Evolutionary conservation across 2,888 invertebrate species (phyloP), one percentile per base, ranked within the genome.

Genomic region (Protonemura montana): DNA sequence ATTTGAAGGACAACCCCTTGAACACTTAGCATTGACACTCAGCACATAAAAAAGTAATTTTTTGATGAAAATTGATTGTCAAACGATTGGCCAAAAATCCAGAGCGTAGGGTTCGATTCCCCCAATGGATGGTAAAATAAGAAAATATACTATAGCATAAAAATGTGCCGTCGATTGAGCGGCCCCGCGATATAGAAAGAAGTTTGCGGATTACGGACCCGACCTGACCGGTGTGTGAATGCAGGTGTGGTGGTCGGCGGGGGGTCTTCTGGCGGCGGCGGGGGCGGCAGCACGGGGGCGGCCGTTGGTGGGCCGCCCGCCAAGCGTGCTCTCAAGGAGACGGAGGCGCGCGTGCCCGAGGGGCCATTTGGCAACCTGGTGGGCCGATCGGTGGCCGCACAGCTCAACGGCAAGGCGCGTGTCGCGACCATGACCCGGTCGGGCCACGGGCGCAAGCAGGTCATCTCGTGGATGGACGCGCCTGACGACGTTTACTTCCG

Each of bases 391-490:
- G 87, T 87, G 30, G 87, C 87, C 88, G 88, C 89, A 89, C 92
- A 94, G 94, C 95, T 95, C 89, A 97, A 95, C 93, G 97, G 95
- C 90, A 97, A 96, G 93, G 96, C 96, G 89, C 96, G 96, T 91
- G 95, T 95, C 90, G 94, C 96, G 89, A 94, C 95, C 90, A 95
- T 96, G 92, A 95, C 96, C 87, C 94, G 96, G 88, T 95, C 96
- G 28, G 94, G 95, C 59, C 94, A 94, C 87, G 94, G 94, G 42
- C 94, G 97, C 85, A 97, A 98, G 90, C 98, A 97, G 92, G 97
- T 98, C 90, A 97, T 98, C 91, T 98, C 98, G 90, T 98, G 98
- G 98, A 98, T 98, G 96, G 98, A 99, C 92, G 98, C 98, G 87
- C 98, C 98, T 28, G 98, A 99, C 91, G 98, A 99, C 93, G 96